phyloP scores from a whole-genome alignment of 2,797 vertebrate genomes.

The Girardinus metallicus region DNA sequence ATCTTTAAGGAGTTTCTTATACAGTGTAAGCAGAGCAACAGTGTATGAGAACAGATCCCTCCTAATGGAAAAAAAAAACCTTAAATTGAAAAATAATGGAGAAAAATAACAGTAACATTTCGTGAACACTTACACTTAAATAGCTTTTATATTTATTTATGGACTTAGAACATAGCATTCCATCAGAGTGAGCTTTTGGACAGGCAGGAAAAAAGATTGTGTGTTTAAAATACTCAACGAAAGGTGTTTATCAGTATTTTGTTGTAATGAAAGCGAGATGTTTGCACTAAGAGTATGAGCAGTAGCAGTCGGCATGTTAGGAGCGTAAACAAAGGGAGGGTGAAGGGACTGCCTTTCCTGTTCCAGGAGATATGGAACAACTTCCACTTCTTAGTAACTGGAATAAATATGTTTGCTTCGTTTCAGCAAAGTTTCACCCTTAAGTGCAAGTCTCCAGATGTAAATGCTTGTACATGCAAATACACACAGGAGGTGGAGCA shows the following conservation, averaged over 20 bases:
- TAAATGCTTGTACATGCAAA: slow-evolving; percentile 42
- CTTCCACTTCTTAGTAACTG: slow-evolving; percentile 54
- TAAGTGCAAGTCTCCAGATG: slow-evolving; percentile 16
- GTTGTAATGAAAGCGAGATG: slow-evolving; percentile 22
- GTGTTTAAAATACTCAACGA: slow-evolving; percentile 45
- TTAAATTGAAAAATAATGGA: background rate
- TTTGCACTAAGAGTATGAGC: slow-evolving; percentile 1
- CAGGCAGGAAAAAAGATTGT: slow-evolving; percentile 10
- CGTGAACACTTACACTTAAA: background rate
- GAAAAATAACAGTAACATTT: background rate
- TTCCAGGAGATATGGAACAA: slow-evolving; percentile 47
- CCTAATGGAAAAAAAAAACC: background rate
- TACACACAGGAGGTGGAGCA: slow-evolving; percentile 50
- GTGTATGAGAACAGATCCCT: background rate
- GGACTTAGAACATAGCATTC: slow-evolving; percentile 42
- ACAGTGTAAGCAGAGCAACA: background rate
- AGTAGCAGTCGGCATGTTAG: slow-evolving; percentile 21
- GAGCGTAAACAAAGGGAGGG: slow-evolving; percentile 9
- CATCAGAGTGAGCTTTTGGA: background rate
- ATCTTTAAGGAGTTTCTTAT: background rate
- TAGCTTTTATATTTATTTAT: background rate
- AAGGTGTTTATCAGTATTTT: slow-evolving; percentile 57
- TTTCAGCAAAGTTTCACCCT: slow-evolving; percentile 51
- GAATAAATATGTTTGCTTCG: slow-evolving; percentile 69
- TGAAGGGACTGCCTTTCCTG: slow-evolving; percentile 65